Percentiles rank a stretch among this genome's conserved stretches.
Evolutionary conservation across 2,113 vertebrate species (phyloP).

Genomic region (Nyctibius bracteatus): DNA sequence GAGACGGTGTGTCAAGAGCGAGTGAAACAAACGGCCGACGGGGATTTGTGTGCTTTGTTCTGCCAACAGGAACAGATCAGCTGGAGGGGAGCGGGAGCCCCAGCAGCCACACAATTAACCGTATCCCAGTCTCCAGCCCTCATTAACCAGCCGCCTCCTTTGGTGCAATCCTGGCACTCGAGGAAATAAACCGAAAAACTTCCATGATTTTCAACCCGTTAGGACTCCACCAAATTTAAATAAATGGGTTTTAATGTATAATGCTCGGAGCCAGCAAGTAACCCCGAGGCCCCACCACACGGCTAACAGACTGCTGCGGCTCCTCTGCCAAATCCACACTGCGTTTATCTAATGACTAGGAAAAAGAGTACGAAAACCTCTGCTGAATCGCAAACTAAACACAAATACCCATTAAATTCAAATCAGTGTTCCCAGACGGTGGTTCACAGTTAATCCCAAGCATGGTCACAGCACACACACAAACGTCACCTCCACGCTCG

Average conservation of each 20-base stretch:
- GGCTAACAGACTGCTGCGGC: rapidly evolving
- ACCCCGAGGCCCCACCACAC: rapidly evolving
- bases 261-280: background rate
- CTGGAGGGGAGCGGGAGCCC: background rate
- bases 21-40: rapidly evolving
- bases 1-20: background rate
- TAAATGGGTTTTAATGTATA: background rate
- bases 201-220: background rate
- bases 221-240: background rate
- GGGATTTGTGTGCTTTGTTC: background rate
- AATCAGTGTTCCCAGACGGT: background rate
- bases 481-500: background rate
- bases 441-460: background rate
- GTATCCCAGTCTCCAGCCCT: background rate
- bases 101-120: background rate
- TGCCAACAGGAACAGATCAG: background rate
- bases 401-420: background rate
- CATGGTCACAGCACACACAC: background rate
- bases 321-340: background rate
- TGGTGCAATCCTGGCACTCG: background rate
- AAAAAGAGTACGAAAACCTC: background rate
- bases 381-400: background rate
- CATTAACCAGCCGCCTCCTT: background rate
- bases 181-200: background rate
- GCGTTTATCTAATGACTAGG: background rate